Base-by-base conservation (phyloP, 2,888 invertebrate genomes). In the Stenodera caucasica region DNA sequence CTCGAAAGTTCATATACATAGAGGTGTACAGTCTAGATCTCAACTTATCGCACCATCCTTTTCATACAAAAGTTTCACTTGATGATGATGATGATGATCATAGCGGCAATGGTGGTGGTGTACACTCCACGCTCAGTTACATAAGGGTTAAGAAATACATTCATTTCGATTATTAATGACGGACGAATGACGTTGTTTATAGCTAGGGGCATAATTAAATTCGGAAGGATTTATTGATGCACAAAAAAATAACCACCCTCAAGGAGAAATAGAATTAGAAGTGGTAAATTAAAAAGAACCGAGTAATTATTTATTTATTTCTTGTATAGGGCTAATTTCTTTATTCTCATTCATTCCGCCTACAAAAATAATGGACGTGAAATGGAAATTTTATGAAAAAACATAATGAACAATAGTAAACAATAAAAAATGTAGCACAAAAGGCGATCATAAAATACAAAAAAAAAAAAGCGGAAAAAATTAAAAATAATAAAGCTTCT, bases 1-100 rank as follows among this genome's bases (percentile, higher is more conserved):
- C 75, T 63, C 72, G 75, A 75, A 77, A 78, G 78, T 79, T 80
- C 79, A 80, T 80, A 80, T 80, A 80, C 79, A 80, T 79, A 80
- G 78, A 80, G 79, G 79, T 80, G 79, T 80, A 80, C 79, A 80
- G 71, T 80, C 80, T 70, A 72, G 68, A 69, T 69, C 69, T 66
- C 67, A 67, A 69, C 67, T 70, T 70, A 69, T 70, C 63, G 66
- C 45, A 23, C 62, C 65, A 61, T 64, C 65, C 62, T 66, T 64
- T 61, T 61, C 56, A 57, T 59, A 58, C 57, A 58, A 53, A 30
- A 32, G 14, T 53, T 32, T n/a, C 12, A 14, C n/a, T 45, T 55
- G 29, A 45, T 23, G 12, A 12, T 45, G 21, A 23, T 45, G 21
- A 8, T 37, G 35, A 49, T 50, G 26, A 40, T 40, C 29, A 35